Evolutionary conservation across 1,140 invertebrate species (phyloP).

Genomic region (Sitodiplosis mosellana): DNA sequence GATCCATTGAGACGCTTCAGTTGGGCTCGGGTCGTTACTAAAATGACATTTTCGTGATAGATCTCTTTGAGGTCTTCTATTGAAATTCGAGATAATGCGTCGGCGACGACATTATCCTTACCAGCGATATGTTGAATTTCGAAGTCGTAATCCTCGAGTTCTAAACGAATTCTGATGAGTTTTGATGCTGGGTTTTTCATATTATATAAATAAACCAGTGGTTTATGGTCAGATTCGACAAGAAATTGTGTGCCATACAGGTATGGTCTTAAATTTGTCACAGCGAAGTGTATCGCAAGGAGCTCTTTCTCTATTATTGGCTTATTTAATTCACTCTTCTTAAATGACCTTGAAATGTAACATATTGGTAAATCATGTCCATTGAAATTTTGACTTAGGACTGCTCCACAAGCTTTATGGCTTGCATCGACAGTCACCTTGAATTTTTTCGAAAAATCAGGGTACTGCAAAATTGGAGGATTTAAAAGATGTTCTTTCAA

Average conservation of each 20-base stretch:
- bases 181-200: conserved; percentile 26
- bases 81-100: conserved; percentile 5
- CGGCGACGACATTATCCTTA: conserved; percentile 3
- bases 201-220: conserved; percentile 23
- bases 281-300: conserved; percentile 28
- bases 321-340: conserved; percentile 23
- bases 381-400: conserved; percentile 15
- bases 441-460: conserved; percentile 11
- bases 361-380: conserved; percentile 6
- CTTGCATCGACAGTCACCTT: conserved; percentile 18
- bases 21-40: too few species aligned
- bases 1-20: not conserved
- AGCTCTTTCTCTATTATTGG: conserved; percentile 28
- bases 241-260: conserved; percentile 26
- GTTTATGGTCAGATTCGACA: conserved; percentile 30
- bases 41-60: too few species aligned
- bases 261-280: conserved; percentile 28
- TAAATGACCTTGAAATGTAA: conserved; percentile 12
- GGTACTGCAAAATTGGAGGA: conserved; percentile 8
- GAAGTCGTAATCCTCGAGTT: conserved; percentile 21
- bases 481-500: conserved; percentile 2
- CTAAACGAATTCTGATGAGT: conserved; percentile 29
- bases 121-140: conserved; percentile 14
- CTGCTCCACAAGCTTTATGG: conserved; percentile 13
- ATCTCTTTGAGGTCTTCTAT: not conserved